phyloP scores from a whole-genome alignment of 2,888 invertebrate species.

The Acrobeloides nanus region DNA sequence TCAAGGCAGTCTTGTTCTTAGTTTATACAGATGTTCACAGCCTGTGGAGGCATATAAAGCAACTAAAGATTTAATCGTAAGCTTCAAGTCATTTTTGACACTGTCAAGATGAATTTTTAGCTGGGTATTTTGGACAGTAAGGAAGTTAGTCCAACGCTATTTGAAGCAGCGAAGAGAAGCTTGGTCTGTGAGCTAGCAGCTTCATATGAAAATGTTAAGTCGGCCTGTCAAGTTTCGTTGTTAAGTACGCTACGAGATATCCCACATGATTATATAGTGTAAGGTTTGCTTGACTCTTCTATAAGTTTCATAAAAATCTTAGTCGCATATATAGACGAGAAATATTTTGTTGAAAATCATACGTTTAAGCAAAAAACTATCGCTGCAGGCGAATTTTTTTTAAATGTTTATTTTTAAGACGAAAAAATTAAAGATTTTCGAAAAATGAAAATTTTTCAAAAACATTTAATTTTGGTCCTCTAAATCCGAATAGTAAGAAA shows the following conservation, averaged over 20 bases:
- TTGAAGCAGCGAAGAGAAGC: conserved; percentile 76
- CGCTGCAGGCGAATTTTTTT: no score
- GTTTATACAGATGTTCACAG: conserved; percentile 71
- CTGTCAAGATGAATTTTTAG: conserved; percentile 12
- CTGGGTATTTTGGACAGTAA: conserved; percentile 56
- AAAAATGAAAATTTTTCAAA: no score
- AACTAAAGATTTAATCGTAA: conserved; percentile 68
- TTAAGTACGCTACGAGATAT: conserved; percentile 67
- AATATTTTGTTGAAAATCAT: no score
- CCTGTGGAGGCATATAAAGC: conserved; percentile 72
- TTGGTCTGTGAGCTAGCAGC: conserved; percentile 78
- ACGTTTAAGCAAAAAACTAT: no score
- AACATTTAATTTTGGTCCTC: no score
- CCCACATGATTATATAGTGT: conserved; percentile 27
- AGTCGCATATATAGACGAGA: no score
- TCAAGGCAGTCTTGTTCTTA: conserved; percentile 66
- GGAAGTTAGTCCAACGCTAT: conserved; percentile 67
- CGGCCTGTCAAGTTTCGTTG: conserved; percentile 68
- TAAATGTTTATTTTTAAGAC: no score
- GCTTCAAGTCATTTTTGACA: conserved; percentile 18
- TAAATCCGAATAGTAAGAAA: no score
- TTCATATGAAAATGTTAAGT: conserved; percentile 70
- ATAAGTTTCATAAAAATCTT: background rate
- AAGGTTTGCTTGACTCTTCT: conserved; percentile 4
- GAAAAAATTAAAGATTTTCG: no score